phyloP scores from a whole-genome alignment of 2,113 vertebrate species.

The Brachionichthys hirsutus region DNA sequence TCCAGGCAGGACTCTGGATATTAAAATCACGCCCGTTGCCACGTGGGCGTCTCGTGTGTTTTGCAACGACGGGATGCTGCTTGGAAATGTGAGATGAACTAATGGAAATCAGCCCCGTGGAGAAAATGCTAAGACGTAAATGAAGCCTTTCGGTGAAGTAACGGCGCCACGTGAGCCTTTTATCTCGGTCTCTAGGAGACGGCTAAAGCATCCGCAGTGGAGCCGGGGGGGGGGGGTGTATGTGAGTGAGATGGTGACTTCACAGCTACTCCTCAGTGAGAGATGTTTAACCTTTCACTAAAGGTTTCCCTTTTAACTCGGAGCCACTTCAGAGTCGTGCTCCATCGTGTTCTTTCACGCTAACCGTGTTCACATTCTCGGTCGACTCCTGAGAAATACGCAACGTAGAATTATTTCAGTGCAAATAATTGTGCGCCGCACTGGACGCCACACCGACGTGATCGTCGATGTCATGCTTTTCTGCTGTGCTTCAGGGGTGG shows the following conservation, averaged over 20 bases:
- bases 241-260: slow-evolving; percentile 6
- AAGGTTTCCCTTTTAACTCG: neutral
- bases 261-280: slow-evolving; percentile 5
- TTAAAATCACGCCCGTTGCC: neutral
- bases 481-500: slow-evolving; percentile 82
- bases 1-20: too few species aligned
- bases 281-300: neutral
- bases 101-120: slow-evolving; percentile 17
- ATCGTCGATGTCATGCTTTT: neutral
- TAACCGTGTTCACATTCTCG: neutral
- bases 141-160: slow-evolving; percentile 26
- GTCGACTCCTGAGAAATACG: too few species aligned
- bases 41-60: neutral
- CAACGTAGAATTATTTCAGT: too few species aligned
- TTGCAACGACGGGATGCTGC: slow-evolving; percentile 30
- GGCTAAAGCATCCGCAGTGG: slow-evolving; percentile 20
- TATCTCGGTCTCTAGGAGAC: slow-evolving; percentile 55
- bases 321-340: neutral
- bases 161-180: slow-evolving; percentile 13
- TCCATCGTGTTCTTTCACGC: neutral
- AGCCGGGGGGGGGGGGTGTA: neutral
- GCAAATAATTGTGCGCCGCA: too few species aligned
- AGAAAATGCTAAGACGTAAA: slow-evolving; percentile 26
- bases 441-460: neutral
- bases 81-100: slow-evolving; percentile 33